These are phyloP conservation scores for Bubo blakistoni DNA, from an alignment of 2,113 vertebrate genomes.

Conservation along the genomic window DNA sequence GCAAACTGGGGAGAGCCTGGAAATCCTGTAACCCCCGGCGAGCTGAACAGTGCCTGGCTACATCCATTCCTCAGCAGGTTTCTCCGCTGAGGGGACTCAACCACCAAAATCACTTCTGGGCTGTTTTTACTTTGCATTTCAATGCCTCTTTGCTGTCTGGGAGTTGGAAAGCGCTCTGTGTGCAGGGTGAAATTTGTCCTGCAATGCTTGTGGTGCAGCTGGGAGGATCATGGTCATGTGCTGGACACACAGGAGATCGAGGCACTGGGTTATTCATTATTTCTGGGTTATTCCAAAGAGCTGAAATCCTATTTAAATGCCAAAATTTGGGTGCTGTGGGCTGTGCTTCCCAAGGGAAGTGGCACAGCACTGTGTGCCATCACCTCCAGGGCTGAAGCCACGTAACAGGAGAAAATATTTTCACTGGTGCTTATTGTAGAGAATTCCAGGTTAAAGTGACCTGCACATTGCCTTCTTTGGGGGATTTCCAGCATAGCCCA, in stretches of 20 bases:
- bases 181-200: neutral
- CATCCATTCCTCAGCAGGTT: neutral
- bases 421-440: neutral
- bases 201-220: rapidly evolving
- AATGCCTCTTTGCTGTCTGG: neutral
- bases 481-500: neutral
- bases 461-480: rapidly evolving
- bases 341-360: neutral
- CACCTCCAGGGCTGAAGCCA: neutral
- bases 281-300: neutral
- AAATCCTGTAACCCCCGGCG: neutral
- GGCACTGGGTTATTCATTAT: neutral
- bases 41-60: rapidly evolving
- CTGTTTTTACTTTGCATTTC: neutral
- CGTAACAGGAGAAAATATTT: neutral
- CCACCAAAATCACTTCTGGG: neutral
- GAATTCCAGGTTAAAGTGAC: neutral
- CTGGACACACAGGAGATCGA: neutral
- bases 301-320: neutral
- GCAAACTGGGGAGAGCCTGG: neutral
- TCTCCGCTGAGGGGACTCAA: neutral
- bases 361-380: neutral
- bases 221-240: neutral
- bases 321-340: neutral
- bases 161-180: neutral